Evolutionary conservation across 2,113 vertebrate genomes (phyloP).

Genomic region (Eclectus roratus): DNA sequence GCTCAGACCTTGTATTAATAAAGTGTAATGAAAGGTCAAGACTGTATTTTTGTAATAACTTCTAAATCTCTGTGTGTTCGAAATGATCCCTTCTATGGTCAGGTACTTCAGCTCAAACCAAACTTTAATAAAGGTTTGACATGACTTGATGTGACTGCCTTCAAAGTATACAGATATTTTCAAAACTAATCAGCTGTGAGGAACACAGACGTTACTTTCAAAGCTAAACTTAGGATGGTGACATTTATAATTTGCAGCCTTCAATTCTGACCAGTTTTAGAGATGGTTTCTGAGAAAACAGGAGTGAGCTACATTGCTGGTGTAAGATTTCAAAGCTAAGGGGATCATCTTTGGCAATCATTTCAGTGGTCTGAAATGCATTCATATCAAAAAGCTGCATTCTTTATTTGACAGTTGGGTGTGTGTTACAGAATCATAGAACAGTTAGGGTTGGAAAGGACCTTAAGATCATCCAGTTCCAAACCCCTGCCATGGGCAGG

Average conservation of each 20-base stretch:
- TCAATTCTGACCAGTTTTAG: not conserved
- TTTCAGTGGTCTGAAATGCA: not conserved
- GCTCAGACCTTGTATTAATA: not conserved
- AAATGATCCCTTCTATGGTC: slow-evolving; percentile 53
- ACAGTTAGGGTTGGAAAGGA: not conserved
- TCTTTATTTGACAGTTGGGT: not conserved
- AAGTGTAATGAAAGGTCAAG: slow-evolving; percentile 64
- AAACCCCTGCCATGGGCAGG: not conserved
- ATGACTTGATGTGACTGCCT: slow-evolving; percentile 32
- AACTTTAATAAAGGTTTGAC: slow-evolving; percentile 53
- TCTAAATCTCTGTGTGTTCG: slow-evolving; percentile 61
- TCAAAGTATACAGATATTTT: slow-evolving; percentile 58
- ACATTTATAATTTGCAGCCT: not conserved
- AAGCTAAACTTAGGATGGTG: slow-evolving; percentile 60
- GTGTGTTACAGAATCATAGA: not conserved
- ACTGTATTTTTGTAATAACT: slow-evolving; percentile 65
- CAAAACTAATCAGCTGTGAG: slow-evolving; percentile 61
- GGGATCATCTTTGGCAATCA: not conserved
- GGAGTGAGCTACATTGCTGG: not conserved
- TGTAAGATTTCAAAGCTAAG: not conserved
- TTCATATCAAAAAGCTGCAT: not conserved
- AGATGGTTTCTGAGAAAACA: not conserved
- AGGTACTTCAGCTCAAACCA: slow-evolving; percentile 51
- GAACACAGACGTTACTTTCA: slow-evolving; percentile 37
- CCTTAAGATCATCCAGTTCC: not conserved